Conservation (phyloP, 2,113 vertebrate species). For the Sylvia atricapilla region DNA sequence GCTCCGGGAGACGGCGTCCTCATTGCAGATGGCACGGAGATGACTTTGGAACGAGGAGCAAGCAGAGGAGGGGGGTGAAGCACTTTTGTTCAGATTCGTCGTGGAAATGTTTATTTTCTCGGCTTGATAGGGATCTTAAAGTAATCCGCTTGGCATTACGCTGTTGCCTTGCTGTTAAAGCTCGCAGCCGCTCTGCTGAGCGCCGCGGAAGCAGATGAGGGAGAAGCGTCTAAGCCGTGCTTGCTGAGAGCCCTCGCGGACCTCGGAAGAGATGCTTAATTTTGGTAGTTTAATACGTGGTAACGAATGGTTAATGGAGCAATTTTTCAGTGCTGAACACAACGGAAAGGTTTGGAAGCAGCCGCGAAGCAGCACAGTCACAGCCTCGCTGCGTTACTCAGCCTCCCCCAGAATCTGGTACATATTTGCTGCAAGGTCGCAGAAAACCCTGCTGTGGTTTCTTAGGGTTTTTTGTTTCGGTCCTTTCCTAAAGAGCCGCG, state of each 20-base stretch:
- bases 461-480: background rate
- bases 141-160: conserved; percentile 59
- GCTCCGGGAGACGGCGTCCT: background rate
- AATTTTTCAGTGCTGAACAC: background rate
- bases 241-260: background rate
- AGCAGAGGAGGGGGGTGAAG: background rate
- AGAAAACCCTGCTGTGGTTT: background rate
- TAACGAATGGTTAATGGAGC: background rate
- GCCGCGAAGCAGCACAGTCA: background rate
- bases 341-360: background rate
- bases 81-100: background rate
- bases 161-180: conserved; percentile 40
- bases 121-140: conserved; percentile 19
- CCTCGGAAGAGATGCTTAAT: background rate
- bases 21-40: background rate
- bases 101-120: conserved; percentile 52
- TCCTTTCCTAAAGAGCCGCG: background rate
- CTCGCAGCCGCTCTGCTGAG: conserved; percentile 35
- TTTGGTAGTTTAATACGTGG: background rate
- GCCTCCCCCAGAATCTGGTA: background rate
- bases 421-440: background rate
- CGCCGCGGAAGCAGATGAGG: background rate
- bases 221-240: background rate
- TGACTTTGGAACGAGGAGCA: background rate
- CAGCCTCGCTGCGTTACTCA: background rate